Conservation (phyloP, 1,140 invertebrate species). For the Vollenhovia emeryi region DNA sequence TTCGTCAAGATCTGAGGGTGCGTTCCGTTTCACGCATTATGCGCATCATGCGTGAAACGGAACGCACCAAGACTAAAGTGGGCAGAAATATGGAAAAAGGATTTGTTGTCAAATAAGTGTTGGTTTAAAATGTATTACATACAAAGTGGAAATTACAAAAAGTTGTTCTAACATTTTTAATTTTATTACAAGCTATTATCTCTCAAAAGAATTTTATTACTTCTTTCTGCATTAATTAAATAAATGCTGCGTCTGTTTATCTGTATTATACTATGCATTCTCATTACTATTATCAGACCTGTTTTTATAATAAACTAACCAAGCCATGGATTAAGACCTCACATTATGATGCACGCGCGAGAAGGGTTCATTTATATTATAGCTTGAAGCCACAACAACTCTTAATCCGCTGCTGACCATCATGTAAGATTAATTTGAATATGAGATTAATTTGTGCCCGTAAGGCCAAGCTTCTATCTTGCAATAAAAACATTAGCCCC, state of each 20-base stretch:
- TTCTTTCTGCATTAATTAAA: background rate
- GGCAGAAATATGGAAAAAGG: background rate
- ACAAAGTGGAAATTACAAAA: background rate
- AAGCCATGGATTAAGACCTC: background rate
- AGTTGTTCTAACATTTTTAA: background rate
- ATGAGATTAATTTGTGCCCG: background rate
- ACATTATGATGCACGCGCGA: background rate
- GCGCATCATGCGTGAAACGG: no score
- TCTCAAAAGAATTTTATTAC: background rate
- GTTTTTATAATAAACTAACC: constrained; percentile 1
- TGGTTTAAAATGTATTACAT: background rate
- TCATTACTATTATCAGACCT: background rate
- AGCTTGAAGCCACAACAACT: background rate
- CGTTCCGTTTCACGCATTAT: no score
- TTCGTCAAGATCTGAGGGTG: background rate
- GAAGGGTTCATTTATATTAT: background rate
- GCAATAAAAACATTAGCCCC: background rate
- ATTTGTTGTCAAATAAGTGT: background rate
- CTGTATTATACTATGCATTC: background rate
- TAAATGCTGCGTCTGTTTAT: background rate
- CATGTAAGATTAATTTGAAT: background rate
- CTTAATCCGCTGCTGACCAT: background rate
- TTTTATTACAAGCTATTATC: background rate
- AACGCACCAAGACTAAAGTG: no score
- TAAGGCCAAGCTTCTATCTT: background rate